A percentile compares a stretch with the other conserved stretches of the same genome.
Conservation (phyloP, 92 coral and sea anemone genomes). For the Phenganax stokvisi region DNA sequence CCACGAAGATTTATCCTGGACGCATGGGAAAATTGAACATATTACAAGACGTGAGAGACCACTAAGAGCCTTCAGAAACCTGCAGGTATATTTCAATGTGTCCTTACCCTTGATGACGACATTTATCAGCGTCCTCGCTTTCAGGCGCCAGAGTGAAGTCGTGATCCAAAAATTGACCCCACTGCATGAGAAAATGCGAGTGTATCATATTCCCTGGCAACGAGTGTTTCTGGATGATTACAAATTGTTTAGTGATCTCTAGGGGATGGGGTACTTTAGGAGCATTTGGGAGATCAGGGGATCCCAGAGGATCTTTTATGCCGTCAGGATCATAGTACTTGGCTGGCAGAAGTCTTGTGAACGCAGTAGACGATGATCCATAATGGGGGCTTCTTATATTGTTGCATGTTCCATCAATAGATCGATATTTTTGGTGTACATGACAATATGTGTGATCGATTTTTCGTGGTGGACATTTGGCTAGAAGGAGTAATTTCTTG, state of each 20-base stretch:
- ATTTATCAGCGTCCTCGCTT: slow-evolving; percentile 36
- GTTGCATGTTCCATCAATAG: slow-evolving; percentile 37
- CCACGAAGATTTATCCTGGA: too few relatives aligned
- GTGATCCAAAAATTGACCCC: slow-evolving; percentile 38
- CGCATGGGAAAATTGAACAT: too few relatives aligned
- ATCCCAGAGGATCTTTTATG: slow-evolving; percentile 35
- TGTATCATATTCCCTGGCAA: not conserved
- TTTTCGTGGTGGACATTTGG: slow-evolving; percentile 29
- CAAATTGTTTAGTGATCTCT: slow-evolving; percentile 14
- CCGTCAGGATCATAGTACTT: slow-evolving; percentile 41
- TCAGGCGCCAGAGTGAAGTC: slow-evolving; percentile 30
- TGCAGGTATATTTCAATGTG: not conserved
- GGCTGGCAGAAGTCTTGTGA: slow-evolving; percentile 27
- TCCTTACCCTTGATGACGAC: slow-evolving; percentile 17
- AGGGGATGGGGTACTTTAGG: slow-evolving; percentile 32
- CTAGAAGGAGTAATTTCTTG: not conserved
- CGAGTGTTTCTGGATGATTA: slow-evolving; percentile 10
- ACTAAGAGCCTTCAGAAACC: not conserved
- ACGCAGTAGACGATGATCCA: slow-evolving; percentile 30
- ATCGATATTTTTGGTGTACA: slow-evolving; percentile 21
- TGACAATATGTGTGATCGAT: slow-evolving; percentile 24
- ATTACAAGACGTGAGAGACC: not conserved
- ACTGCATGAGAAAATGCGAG: slow-evolving; percentile 28
- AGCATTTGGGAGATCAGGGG: slow-evolving; percentile 33
- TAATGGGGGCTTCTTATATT: slow-evolving; percentile 8